These are phyloP conservation scores for Cylindroiulus punctatus DNA, from an alignment of 2,888 invertebrate species.

Conservation along the genomic window DNA sequence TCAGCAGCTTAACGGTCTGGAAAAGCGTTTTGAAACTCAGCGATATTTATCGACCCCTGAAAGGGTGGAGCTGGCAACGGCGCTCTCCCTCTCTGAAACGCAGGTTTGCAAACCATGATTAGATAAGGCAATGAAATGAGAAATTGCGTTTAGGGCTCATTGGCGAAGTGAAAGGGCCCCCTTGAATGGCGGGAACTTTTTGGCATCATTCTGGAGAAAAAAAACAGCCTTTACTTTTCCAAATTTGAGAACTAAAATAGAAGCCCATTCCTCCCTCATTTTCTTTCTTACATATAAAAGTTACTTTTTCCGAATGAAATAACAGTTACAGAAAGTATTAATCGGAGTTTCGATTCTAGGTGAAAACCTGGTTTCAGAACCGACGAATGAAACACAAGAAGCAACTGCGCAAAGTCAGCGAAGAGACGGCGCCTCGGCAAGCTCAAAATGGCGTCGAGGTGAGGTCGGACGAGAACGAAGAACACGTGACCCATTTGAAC, in stretches of 20 bases:
- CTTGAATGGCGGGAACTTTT: too few relatives aligned
- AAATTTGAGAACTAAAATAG: too few relatives aligned
- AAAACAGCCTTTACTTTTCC: too few relatives aligned
- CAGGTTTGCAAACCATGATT: conserved; percentile 67
- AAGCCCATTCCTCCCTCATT: too few relatives aligned
- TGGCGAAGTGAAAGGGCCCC: too few relatives aligned
- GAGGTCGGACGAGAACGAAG: background rate
- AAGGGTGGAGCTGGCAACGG: conserved; percentile 91
- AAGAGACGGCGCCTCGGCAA: conserved; percentile 67
- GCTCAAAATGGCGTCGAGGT: background rate
- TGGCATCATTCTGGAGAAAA: too few relatives aligned
- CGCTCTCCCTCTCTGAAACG: conserved; percentile 92
- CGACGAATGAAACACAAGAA: conserved; percentile 97
- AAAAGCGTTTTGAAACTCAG: conserved; percentile 94
- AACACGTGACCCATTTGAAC: background rate
- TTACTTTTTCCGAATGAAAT: too few relatives aligned
- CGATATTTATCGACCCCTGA: conserved; percentile 96
- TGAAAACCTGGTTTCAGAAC: conserved; percentile 99
- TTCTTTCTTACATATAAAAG: too few relatives aligned
- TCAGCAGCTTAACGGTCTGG: conserved; percentile 79
- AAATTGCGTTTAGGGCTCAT: too few relatives aligned
- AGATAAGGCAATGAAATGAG: background rate
- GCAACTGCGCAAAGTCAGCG: conserved; percentile 77
- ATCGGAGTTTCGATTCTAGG: conserved; percentile 69
- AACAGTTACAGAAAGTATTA: background rate